Percentiles rank a stretch among this genome's conserved stretches.
Conservation (phyloP, 2,888 invertebrate species). For the Andricus quercusramuli region DNA sequence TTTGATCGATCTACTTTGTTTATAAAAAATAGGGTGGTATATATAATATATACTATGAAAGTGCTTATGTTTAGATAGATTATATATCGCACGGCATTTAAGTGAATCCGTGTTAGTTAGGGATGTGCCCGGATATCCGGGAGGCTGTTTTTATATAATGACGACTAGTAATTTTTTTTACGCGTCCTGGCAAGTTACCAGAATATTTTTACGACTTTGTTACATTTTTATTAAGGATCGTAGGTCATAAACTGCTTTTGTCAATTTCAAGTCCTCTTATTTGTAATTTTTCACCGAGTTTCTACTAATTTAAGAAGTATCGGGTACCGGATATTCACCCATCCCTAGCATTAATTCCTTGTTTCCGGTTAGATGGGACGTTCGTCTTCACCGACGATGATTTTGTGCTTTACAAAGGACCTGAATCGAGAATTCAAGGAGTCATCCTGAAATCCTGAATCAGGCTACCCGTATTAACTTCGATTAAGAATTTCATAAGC, state of each 20-base stretch:
- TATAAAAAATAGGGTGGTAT: conserved; percentile 15
- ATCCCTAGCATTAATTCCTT: conserved; percentile 25
- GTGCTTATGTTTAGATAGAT: conserved; percentile 32
- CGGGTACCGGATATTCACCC: conserved; percentile 28
- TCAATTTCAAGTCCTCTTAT: conserved; percentile 20
- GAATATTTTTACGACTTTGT: conserved; percentile 37
- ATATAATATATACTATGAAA: conserved; percentile 24
- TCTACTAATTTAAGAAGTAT: conserved; percentile 34
- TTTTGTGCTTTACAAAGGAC: background rate
- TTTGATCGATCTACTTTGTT: conserved; percentile 18
- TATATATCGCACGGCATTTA: conserved; percentile 18
- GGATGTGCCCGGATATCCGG: conserved; percentile 39
- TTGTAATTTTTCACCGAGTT: conserved; percentile 35
- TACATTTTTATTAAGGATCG: conserved; percentile 15
- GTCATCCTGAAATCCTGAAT: background rate
- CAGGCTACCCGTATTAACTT: background rate
- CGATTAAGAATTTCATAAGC: conserved; percentile 1
- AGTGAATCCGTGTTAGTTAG: conserved; percentile 31
- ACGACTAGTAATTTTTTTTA: conserved; percentile 21
- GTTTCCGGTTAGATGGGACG: background rate
- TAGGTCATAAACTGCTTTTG: conserved; percentile 18
- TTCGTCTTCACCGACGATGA: background rate
- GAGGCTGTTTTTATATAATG: conserved; percentile 31
- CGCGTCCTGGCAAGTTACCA: conserved; percentile 21
- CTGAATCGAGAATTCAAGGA: background rate